phyloP scores from a whole-genome alignment of 2,797 vertebrate genomes.

The Enteromius argenteus region DNA sequence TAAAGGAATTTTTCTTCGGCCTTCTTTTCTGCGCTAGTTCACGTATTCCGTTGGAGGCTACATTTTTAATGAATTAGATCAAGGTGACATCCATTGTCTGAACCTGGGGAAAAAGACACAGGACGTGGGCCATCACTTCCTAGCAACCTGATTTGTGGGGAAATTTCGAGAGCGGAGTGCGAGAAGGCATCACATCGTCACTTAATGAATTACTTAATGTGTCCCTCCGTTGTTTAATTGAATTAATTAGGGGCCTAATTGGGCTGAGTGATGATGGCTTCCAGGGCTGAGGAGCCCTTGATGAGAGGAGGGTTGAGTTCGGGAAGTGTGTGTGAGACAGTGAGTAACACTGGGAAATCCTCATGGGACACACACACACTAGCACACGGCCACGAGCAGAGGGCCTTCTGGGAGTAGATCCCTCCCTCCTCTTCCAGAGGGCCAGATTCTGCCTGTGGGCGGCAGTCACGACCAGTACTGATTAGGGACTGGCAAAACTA shows the following conservation, averaged over 20 bases:
- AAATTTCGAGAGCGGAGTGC: conserved; percentile 49
- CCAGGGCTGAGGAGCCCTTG: conserved; percentile 62
- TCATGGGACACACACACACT: conserved; percentile 41
- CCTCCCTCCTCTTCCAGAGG: conserved; percentile 14
- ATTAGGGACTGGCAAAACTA: conserved; percentile 5
- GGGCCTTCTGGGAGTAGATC: conserved; percentile 26
- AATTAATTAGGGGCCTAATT: conserved; percentile 76
- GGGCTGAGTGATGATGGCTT: conserved; percentile 70
- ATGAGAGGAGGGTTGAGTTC: conserved; percentile 61
- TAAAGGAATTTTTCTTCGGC: conserved; percentile 36
- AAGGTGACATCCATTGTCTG: conserved; percentile 66
- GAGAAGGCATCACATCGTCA: conserved; percentile 56
- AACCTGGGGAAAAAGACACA: conserved; percentile 58
- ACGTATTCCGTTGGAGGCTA: conserved; percentile 56
- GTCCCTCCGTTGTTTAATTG: conserved; percentile 68
- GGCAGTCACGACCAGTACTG: conserved; percentile 4
- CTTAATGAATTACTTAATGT: conserved; percentile 68
- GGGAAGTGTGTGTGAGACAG: conserved; percentile 51
- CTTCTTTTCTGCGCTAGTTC: conserved; percentile 39
- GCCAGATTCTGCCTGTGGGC: conserved; percentile 22
- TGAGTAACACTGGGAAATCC: conserved; percentile 45
- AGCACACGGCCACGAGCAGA: not conserved
- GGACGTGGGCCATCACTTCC: conserved; percentile 52
- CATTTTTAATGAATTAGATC: conserved; percentile 64
- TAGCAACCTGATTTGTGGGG: conserved; percentile 47